Conservation (phyloP, 2,113 vertebrate species). For the Ciconia stormi region DNA sequence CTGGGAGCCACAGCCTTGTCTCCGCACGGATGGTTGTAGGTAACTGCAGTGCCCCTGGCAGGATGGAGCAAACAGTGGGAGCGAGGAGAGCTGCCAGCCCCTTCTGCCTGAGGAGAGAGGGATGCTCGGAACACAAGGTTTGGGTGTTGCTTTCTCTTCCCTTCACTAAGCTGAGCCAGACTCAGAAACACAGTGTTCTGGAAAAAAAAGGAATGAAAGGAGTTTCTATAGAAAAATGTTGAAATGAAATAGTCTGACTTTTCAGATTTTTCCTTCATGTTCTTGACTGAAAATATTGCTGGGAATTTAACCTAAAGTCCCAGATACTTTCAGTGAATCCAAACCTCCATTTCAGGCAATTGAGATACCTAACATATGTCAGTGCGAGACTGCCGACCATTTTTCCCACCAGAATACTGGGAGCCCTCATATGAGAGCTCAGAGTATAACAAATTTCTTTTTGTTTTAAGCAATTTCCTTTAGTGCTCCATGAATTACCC, state of each 20-base stretch:
- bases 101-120: not conserved
- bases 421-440: not conserved
- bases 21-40: not conserved
- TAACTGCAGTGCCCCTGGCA: not conserved
- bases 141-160: not conserved
- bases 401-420: slow-evolving; percentile 4
- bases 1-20: not conserved
- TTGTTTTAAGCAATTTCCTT: slow-evolving; percentile 39
- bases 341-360: not conserved
- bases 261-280: not conserved
- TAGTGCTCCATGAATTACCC: slow-evolving; percentile 4
- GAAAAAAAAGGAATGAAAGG: accelerated
- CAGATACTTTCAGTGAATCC: not conserved
- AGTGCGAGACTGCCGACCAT: not conserved
- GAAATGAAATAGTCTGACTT: not conserved
- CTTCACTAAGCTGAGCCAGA: not conserved
- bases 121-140: accelerated
- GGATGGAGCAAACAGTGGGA: not conserved
- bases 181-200: not conserved
- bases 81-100: not conserved
- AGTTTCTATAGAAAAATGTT: not conserved
- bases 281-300: not conserved
- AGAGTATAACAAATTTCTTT: slow-evolving; percentile 26
- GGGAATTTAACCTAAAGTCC: not conserved
- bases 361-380: not conserved